These are phyloP conservation scores for Ryuthela nishihirai DNA, from an alignment of 2,888 invertebrate genomes.

Conservation along the genomic window DNA sequence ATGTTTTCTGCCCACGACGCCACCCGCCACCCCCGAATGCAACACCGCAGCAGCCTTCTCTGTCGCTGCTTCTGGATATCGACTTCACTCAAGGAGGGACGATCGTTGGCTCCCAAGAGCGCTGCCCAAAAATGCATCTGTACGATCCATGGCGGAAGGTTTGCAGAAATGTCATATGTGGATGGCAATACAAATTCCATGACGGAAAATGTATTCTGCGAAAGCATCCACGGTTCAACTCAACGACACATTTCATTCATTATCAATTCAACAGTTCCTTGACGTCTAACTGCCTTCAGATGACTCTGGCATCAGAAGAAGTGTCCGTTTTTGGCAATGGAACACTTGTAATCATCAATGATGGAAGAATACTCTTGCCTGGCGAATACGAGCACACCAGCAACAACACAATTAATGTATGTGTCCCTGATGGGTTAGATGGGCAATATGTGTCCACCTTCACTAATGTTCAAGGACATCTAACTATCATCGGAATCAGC, in stretches of 20 bases:
- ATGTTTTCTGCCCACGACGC: neutral
- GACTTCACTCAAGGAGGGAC: slow-evolving; percentile 7
- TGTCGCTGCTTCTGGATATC: slow-evolving; percentile 12
- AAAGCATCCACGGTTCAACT: neutral
- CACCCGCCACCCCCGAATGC: neutral
- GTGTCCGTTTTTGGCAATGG: slow-evolving; percentile 7
- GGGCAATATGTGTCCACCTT: slow-evolving; percentile 8
- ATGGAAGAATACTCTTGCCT: neutral
- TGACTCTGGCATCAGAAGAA: slow-evolving; percentile 1
- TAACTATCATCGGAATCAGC: slow-evolving; percentile 44
- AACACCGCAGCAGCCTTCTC: neutral
- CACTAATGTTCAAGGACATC: neutral
- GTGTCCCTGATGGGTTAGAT: neutral
- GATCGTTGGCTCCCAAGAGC: neutral
- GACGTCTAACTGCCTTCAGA: neutral
- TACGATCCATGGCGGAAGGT: slow-evolving; percentile 39
- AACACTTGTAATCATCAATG: neutral
- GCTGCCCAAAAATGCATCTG: slow-evolving; percentile 28
- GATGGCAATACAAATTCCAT: neutral
- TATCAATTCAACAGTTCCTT: neutral
- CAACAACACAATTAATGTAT: neutral
- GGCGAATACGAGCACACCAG: slow-evolving; percentile 1
- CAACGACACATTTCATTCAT: neutral
- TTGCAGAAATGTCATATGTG: slow-evolving; percentile 35
- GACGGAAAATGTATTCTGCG: neutral